Conservation (phyloP, 2,113 vertebrate genomes). For the Corvus cornix region DNA sequence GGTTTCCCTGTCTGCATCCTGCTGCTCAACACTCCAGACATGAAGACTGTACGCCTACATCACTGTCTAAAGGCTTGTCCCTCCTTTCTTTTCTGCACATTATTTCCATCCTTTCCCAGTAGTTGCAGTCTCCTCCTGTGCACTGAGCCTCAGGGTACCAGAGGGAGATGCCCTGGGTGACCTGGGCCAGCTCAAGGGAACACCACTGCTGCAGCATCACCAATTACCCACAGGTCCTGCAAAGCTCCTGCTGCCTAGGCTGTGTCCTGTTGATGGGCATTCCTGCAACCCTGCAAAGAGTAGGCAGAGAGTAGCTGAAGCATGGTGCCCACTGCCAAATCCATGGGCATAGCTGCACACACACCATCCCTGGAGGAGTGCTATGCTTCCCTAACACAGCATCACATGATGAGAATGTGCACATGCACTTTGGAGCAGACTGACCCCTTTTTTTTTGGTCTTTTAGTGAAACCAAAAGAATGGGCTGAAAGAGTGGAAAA, state of each 20-base stretch:
- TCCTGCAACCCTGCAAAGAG: accelerated
- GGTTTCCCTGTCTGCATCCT: background rate
- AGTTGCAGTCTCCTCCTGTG: background rate
- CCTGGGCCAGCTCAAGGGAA: background rate
- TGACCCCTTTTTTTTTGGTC: background rate
- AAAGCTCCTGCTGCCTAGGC: background rate
- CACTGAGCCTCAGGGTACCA: background rate
- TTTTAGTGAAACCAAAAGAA: background rate
- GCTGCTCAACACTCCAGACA: background rate
- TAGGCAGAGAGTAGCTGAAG: background rate
- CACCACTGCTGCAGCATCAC: background rate
- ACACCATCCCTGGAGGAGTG: background rate
- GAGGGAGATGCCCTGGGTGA: accelerated
- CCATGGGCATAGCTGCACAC: accelerated
- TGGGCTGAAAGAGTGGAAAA: background rate
- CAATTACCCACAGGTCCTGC: background rate
- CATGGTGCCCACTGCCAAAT: background rate
- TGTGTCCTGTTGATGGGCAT: background rate
- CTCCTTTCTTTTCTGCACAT: background rate
- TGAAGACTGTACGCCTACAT: background rate
- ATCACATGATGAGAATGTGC: accelerated
- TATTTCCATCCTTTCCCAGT: background rate
- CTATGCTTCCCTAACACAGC: accelerated
- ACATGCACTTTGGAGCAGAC: background rate
- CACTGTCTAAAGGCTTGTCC: background rate